A percentile compares a stretch with the other conserved stretches of the same genome.
Evolutionary conservation across 2,113 vertebrate genomes (phyloP).

Genomic region (Carassius auratus): DNA sequence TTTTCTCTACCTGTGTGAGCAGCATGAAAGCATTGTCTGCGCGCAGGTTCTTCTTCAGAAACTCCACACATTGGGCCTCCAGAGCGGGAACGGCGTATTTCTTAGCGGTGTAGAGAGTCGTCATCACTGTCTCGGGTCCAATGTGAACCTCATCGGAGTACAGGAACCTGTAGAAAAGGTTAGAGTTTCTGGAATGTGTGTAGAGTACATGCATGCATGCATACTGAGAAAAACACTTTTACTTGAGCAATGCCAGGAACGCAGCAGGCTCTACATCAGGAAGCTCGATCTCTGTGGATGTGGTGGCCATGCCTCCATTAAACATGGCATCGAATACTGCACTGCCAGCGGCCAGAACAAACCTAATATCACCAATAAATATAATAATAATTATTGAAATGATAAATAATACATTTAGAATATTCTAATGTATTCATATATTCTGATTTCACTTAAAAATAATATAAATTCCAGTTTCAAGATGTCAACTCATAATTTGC

Average conservation of each 20-base stretch:
- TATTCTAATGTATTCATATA: not conserved
- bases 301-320: conserved; percentile 97
- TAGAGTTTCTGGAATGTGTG: too few species aligned
- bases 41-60: conserved; percentile 94
- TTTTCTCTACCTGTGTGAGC: conserved; percentile 85
- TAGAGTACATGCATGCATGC: not conserved
- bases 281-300: conserved; percentile 94
- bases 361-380: conserved; percentile 66
- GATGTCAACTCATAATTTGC: too few species aligned
- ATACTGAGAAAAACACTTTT: conserved; percentile 60
- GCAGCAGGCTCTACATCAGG: conserved; percentile 95
- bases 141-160: conserved; percentile 98
- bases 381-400: too few species aligned
- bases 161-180: conserved; percentile 82
- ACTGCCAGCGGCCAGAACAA: conserved; percentile 93
- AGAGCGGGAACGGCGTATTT: conserved; percentile 96
- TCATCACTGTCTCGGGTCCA: conserved; percentile 97
- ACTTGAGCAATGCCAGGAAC: conserved; percentile 94
- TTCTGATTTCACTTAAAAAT: too few species aligned
- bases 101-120: conserved; percentile 94
- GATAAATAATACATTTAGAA: not conserved
- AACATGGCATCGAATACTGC: conserved; percentile 98
- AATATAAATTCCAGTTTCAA: too few species aligned
- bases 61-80: conserved; percentile 96
- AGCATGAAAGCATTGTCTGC: conserved; percentile 97